Evolutionary conservation across 2,113 vertebrate genomes (phyloP), one percentile per base, ranked within the genome.

Genomic region (Serinus canaria): DNA sequence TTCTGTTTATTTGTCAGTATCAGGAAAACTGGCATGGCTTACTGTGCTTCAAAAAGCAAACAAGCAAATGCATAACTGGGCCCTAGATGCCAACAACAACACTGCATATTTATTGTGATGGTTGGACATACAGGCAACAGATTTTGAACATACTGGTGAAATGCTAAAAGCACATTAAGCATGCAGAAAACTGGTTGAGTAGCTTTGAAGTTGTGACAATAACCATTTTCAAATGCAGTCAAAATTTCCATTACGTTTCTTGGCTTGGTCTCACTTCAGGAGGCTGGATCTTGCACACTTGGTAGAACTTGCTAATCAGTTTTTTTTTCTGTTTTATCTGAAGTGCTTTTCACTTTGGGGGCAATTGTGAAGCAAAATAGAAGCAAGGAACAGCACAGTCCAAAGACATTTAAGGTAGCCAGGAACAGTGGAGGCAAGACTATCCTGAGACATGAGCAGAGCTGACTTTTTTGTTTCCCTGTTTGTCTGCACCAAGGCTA

Each of bases 321-420:
- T 94, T 93, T 93, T 37, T 39, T 83, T 82, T 35, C 56, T 82
- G 30, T 22, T 95, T 92, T 88, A 82, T 84, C 84, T 91, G 64
- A 92, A 92, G 47, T 52, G 73, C 60, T 89, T 95, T 92, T 91
- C 77, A 89, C 39, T 89, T 67, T 72, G 30, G 62, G 66, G 39
- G 30, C 60, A 82, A 44, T 56, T 37, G n/a, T 47, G 70, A 76
- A 84, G 56, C 22, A 41, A 70, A 91, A 81, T 22, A 78, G 77
- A 89, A 75, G 79, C 27, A 82, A 74, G 59, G 53, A 89, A 25
- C 62, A 63, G 35, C 56, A 70, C 13, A 33, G 14, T 41, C 22
- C 50, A 43, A 75, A 94, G 66, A 44, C 19, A 49, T 39, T 83
- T 75, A 75, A 92, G 60, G 44, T 44, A 67, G 35, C 10, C 41